phyloP scores from a whole-genome alignment of 2,888 invertebrate species.

The Lacanobia wlatinum region DNA sequence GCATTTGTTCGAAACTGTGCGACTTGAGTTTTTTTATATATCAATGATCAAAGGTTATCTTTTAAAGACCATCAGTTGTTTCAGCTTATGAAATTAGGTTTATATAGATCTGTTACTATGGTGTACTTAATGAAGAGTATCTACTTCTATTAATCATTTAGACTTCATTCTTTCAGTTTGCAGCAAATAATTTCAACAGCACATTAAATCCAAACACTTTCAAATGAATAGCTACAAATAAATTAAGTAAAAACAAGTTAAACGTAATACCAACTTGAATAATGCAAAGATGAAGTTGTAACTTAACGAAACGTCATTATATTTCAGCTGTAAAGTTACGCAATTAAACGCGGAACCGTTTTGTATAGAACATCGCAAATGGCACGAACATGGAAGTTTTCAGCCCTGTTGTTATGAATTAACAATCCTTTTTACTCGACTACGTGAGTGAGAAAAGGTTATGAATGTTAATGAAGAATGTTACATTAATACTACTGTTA shows the following conservation, averaged over 20 bases:
- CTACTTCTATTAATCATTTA: too few species aligned
- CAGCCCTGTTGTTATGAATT: constrained; percentile 10
- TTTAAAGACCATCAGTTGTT: too few species aligned
- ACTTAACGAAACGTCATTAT: constrained; percentile 10
- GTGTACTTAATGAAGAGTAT: too few species aligned
- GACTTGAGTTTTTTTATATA: too few species aligned
- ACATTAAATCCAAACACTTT: background rate
- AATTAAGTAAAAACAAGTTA: constrained; percentile 15
- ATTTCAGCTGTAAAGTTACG: constrained; percentile 22
- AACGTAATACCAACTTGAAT: constrained; percentile 21
- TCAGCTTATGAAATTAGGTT: too few species aligned
- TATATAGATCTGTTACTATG: too few species aligned
- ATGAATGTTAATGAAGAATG: background rate
- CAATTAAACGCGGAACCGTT: constrained; percentile 24
- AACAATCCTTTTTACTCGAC: background rate
- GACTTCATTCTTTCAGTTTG: too few species aligned
- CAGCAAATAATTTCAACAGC: too few species aligned
- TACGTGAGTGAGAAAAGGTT: background rate
- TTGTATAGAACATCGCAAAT: constrained; percentile 14
- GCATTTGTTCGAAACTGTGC: too few species aligned
- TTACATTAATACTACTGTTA: too few species aligned
- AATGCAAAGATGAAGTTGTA: constrained; percentile 16
- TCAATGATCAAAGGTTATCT: too few species aligned
- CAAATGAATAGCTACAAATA: background rate
- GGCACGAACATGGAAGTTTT: constrained; percentile 2